Base-by-base conservation (phyloP, 2,113 vertebrate genomes). In the Sterna hirundo region DNA sequence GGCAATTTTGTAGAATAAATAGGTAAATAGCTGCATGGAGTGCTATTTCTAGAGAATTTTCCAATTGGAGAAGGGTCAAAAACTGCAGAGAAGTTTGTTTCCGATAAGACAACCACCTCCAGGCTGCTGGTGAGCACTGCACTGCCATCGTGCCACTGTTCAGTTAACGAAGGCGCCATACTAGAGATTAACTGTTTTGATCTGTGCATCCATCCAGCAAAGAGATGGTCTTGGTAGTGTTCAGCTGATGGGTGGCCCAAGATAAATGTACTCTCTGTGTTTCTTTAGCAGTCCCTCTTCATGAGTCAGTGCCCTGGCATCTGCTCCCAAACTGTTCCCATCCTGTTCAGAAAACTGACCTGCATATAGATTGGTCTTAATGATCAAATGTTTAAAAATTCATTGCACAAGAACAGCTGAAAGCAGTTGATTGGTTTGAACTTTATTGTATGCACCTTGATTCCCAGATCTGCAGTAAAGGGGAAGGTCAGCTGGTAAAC, bases 331-430 rank as follows among this genome's bases (percentile, higher is more conserved):
- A 98, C 98, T 98, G 98, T 98, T 98, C 97, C 97, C 98, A 97
- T 97, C 98, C 98, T 98, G 98, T 98, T 98, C 97, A 94, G 92
- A 97, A 98, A 98, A 98, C 97, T 98, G 97, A 98, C 98, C 98
- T 98, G 98, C 98, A 98, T 98, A 98, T 98, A 98, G 98, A 98
- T 98, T 98, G 98, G 93, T 90, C 97, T 98, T 98, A 98, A 98
- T 98, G 97, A 98, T 97, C 98, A 98, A 98, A 98, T 98, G 98
- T 97, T 98, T 98, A 98, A 98, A 98, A 98, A 98, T 97, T 98
- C 98, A 98, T 98, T 98, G 97, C 97, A 97, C 97, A 98, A 96
- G 98, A 98, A 98, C 98, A 98, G 98, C 98, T 98, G 98, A 98
- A 98, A 98, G 97, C 96, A 97, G 97, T 98, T 98, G 98, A 98